phyloP scores from a whole-genome alignment of 2,888 invertebrate genomes.

The Xanthorhoe designata region DNA sequence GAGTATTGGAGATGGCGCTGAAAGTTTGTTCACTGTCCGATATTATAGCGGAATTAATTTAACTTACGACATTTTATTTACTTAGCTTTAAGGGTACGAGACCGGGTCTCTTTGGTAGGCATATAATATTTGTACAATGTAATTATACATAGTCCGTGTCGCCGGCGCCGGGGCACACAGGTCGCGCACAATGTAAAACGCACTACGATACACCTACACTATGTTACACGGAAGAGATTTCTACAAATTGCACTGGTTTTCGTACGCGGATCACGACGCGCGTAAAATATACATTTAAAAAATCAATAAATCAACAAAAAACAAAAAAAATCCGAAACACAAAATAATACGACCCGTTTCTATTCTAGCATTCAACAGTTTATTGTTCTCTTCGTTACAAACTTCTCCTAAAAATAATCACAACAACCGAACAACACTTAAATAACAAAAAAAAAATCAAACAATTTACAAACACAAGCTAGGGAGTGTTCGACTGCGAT shows the following conservation, averaged over 20 bases:
- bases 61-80: slow-evolving; percentile 81
- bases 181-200: slow-evolving; percentile 72
- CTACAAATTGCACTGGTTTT: slow-evolving; percentile 86
- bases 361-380: slow-evolving; percentile 83
- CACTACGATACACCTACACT: slow-evolving; percentile 82
- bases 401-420: slow-evolving; percentile 81
- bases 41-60: slow-evolving; percentile 73
- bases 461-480: slow-evolving; percentile 83
- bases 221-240: slow-evolving; percentile 84
- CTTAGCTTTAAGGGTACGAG: slow-evolving; percentile 85
- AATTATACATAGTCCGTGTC: slow-evolving; percentile 72
- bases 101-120: slow-evolving; percentile 87
- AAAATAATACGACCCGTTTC: slow-evolving; percentile 86
- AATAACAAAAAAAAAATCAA: slow-evolving; percentile 79
- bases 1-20: slow-evolving; percentile 84
- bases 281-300: slow-evolving; percentile 77
- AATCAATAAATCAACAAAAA: slow-evolving; percentile 82
- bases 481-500: slow-evolving; percentile 77
- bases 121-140: slow-evolving; percentile 85
- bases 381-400: slow-evolving; percentile 78
- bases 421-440: slow-evolving; percentile 86
- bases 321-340: slow-evolving; percentile 79
- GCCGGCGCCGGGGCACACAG: slow-evolving; percentile 67
- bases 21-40: slow-evolving; percentile 75
- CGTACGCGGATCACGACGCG: slow-evolving; percentile 83